phyloP scores from a whole-genome alignment of 1,140 invertebrate species.

The Zaprionus camerounensis region DNA sequence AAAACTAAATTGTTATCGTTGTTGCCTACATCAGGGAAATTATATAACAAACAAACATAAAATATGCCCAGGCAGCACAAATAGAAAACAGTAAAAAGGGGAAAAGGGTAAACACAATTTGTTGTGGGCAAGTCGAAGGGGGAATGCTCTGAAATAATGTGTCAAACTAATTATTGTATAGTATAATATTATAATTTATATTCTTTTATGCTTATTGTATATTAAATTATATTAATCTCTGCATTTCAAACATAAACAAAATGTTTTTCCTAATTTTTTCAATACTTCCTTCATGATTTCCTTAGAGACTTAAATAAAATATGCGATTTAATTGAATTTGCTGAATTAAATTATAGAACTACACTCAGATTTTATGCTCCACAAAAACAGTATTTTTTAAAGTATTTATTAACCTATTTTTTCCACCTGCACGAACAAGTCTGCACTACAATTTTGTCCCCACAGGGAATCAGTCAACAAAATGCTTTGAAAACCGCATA shows the following conservation, averaged over 20 bases:
- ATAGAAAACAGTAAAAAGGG: constrained; percentile 13
- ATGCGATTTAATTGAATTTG: background rate
- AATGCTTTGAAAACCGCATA: background rate
- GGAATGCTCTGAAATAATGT: background rate
- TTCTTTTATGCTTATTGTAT: background rate
- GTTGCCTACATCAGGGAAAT: constrained; percentile 56
- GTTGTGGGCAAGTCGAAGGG: background rate
- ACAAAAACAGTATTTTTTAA: background rate
- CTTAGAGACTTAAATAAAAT: background rate
- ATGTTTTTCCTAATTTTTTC: background rate
- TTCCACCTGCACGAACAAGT: background rate
- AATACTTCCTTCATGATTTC: background rate
- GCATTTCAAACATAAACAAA: background rate
- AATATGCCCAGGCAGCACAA: background rate
- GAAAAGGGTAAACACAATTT: background rate
- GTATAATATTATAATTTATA: background rate
- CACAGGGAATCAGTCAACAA: background rate
- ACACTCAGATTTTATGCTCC: background rate
- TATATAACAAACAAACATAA: constrained; percentile 42
- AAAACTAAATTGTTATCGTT: constrained; percentile 61
- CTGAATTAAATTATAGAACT: background rate
- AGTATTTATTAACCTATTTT: background rate
- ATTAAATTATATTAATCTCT: background rate
- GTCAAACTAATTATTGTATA: background rate
- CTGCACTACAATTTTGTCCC: background rate